phyloP scores from a whole-genome alignment of 1,140 invertebrate species.

The Papilio polyxenes region DNA sequence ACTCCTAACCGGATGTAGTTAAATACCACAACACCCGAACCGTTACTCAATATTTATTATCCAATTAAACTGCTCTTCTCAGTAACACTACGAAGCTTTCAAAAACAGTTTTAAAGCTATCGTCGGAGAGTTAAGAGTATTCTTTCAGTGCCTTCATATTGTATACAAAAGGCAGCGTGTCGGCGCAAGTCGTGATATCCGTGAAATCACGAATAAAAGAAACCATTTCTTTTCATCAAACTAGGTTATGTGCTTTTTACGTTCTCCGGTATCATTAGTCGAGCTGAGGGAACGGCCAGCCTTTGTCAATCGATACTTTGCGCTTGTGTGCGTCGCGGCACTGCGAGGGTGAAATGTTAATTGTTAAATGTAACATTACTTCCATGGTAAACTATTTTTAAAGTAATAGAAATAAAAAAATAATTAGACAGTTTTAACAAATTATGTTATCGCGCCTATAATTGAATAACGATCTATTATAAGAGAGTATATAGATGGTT shows the following conservation, averaged over 20 bases:
- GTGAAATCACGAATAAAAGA: constrained; percentile 42
- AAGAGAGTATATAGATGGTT: background rate
- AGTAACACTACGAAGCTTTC: constrained; percentile 7
- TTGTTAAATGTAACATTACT: constrained; percentile 3
- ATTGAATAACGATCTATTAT: background rate
- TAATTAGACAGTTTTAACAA: no score
- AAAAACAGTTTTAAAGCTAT: constrained; percentile 11
- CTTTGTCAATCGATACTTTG: constrained; percentile 31
- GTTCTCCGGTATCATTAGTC: constrained; percentile 1
- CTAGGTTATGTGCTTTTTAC: constrained; percentile 41
- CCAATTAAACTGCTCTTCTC: constrained; percentile 6
- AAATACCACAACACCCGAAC: constrained; percentile 1
- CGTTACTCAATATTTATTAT: background rate
- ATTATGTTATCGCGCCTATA: background rate
- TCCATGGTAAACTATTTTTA: background rate
- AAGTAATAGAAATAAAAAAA: background rate
- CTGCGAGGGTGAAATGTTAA: background rate
- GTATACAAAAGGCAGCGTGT: constrained; percentile 2
- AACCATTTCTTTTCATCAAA: constrained; percentile 42
- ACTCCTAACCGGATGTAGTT: background rate
- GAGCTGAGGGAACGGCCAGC: constrained; percentile 19
- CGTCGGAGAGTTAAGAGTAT: constrained; percentile 14
- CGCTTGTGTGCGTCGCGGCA: background rate
- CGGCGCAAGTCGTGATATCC: constrained; percentile 37
- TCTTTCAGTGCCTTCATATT: constrained; percentile 9